These are phyloP conservation scores for Bactericera cockerelli DNA, from an alignment of 1,140 invertebrate genomes.

Conservation along the genomic window DNA sequence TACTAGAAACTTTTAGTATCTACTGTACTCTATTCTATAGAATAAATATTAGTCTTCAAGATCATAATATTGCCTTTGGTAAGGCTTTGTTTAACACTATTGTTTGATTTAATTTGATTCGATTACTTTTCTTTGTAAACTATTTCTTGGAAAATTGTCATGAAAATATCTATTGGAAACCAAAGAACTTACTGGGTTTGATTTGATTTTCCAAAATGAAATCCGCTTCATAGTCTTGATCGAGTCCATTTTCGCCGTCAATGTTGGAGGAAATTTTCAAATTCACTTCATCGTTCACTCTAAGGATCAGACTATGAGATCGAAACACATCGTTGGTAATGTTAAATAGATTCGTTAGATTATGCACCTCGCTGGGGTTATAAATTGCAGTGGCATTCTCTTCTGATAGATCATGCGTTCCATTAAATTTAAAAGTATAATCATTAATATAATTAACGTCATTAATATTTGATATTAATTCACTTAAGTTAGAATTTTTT, in stretches of 20 bases:
- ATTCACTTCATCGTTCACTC: neutral
- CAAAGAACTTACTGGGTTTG: constrained; percentile 1
- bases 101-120: too few species aligned
- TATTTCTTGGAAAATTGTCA: too few species aligned
- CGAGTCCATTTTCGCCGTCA: neutral
- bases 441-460: neutral
- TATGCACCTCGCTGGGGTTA: neutral
- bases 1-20: too few species aligned
- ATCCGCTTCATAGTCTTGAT: neutral
- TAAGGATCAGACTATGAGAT: neutral
- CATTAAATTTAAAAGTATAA: neutral
- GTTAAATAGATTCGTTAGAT: neutral
- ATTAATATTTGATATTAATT: neutral
- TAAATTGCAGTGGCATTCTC: neutral
- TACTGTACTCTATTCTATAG: too few species aligned
- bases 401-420: neutral
- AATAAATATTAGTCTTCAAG: too few species aligned
- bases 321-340: neutral
- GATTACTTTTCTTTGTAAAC: too few species aligned
- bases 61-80: too few species aligned
- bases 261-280: neutral
- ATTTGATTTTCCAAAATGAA: neutral
- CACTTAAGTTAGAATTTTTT: constrained; percentile 6
- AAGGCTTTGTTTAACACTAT: too few species aligned
- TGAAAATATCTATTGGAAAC: too few species aligned